Evolutionary conservation across 2,888 invertebrate genomes (phyloP).

Genomic region (Sinodicranocentrus sp.): DNA sequence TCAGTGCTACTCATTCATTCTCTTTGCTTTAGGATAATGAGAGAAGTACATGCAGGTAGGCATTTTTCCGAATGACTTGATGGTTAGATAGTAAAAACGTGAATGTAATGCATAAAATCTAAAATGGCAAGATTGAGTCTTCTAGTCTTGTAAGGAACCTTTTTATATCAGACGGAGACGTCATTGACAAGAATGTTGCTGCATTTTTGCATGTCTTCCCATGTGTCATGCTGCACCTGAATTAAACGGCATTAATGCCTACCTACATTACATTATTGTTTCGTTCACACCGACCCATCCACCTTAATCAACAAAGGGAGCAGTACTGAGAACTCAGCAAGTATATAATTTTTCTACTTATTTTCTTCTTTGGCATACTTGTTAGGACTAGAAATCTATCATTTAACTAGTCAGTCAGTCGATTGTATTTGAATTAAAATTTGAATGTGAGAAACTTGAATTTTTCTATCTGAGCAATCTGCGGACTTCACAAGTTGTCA

Average conservation of each 20-base stretch:
- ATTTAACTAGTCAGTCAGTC: conserved; percentile 30
- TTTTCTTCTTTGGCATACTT: background rate
- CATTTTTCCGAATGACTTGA: no score
- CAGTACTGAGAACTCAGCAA: conserved; percentile 6
- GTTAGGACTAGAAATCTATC: conserved; percentile 34
- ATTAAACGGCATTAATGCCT: background rate
- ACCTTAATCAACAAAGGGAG: background rate
- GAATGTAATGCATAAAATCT: conserved; percentile 44
- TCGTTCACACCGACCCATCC: background rate
- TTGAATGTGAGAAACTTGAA: no score
- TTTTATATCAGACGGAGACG: no score
- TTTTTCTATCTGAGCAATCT: background rate
- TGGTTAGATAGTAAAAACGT: no score
- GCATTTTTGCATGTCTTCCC: conserved; percentile 4
- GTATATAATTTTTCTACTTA: background rate
- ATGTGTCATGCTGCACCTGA: conserved; percentile 13
- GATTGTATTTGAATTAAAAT: no score
- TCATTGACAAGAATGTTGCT: conserved; percentile 39
- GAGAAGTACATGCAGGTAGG: background rate
- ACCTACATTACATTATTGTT: background rate
- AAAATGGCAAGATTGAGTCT: no score
- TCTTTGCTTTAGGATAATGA: no score
- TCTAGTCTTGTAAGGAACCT: no score
- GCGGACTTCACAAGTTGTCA: conserved; percentile 1
- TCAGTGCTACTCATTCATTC: no score